Conservation (phyloP, 23 tunicate species). For the Trididemnum clinides region DNA sequence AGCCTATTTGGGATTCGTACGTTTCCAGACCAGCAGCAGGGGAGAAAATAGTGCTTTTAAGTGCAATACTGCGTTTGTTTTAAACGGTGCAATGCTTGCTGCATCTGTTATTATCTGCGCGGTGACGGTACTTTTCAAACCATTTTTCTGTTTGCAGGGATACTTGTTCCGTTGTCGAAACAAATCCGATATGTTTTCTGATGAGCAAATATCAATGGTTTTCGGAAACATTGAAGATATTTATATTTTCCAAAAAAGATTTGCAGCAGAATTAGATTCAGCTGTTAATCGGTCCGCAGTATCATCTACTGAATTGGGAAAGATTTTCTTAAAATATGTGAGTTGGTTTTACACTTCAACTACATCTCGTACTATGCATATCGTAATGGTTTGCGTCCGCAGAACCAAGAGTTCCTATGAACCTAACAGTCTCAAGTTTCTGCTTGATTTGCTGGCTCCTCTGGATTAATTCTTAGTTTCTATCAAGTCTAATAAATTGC, state of each 20-base stretch:
- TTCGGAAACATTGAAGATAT: slow-evolving; percentile 93
- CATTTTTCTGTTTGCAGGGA: slow-evolving; percentile 56
- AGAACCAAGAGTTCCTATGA: too few species aligned
- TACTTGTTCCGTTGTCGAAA: slow-evolving; percentile 70
- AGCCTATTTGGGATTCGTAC: not conserved
- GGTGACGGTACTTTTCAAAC: too few species aligned
- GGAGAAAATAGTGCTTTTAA: too few species aligned
- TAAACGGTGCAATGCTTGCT: too few species aligned
- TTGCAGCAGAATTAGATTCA: slow-evolving; percentile 56
- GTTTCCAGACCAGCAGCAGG: not conserved
- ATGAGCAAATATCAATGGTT: slow-evolving; percentile 51
- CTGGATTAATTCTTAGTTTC: too few species aligned
- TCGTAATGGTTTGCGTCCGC: too few species aligned
- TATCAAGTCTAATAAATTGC: not conserved
- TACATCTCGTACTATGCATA: not conserved
- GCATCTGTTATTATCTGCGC: too few species aligned
- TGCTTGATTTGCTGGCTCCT: too few species aligned
- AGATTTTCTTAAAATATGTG: slow-evolving; percentile 72
- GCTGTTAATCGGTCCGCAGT: slow-evolving; percentile 38
- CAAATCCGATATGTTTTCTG: slow-evolving; percentile 71
- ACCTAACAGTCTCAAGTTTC: too few species aligned
- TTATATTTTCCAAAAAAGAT: slow-evolving; percentile 64
- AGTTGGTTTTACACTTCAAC: not conserved
- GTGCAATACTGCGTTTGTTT: too few species aligned
- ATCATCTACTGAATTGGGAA: slow-evolving; percentile 48